phyloP scores from a whole-genome alignment of 1,140 invertebrate species.

The Aleiodes sp. region DNA sequence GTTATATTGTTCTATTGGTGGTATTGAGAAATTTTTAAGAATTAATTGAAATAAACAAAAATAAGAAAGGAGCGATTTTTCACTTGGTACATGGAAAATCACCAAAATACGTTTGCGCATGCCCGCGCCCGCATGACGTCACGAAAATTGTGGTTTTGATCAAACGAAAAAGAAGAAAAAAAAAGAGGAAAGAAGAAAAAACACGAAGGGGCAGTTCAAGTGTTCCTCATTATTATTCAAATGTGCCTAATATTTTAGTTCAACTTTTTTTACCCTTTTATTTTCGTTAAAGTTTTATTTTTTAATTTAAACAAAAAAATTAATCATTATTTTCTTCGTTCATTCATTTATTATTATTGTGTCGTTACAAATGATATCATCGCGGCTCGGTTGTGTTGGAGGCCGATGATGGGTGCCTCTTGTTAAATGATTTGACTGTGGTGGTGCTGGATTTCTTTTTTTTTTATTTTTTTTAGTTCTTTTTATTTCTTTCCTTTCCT shows the following conservation, averaged over 20 bases:
- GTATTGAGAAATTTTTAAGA: neutral
- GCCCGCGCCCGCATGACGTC: slow-evolving; percentile 62
- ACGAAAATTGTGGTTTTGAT: slow-evolving; percentile 65
- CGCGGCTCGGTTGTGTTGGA: slow-evolving; percentile 35
- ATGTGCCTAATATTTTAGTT: neutral
- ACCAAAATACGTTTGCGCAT: slow-evolving; percentile 63
- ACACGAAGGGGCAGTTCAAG: slow-evolving; percentile 29
- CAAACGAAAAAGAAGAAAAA: slow-evolving; percentile 41
- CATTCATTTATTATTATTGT: slow-evolving; percentile 1
- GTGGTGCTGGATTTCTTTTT: slow-evolving; percentile 1
- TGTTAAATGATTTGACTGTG: slow-evolving; percentile 28
- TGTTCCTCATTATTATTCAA: slow-evolving; percentile 35
- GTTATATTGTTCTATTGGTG: neutral
- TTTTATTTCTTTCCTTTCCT: slow-evolving; percentile 11
- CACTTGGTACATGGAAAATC: slow-evolving; percentile 61
- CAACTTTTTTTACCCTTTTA: slow-evolving; percentile 21
- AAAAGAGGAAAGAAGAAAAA: slow-evolving; percentile 2
- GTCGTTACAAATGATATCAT: slow-evolving; percentile 5
- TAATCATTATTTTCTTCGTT: neutral
- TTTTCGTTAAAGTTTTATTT: slow-evolving; percentile 5
- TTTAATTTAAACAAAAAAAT: too few relatives aligned
- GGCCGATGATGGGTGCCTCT: slow-evolving; percentile 40
- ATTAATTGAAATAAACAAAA: slow-evolving; percentile 36
- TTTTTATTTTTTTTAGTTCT: slow-evolving; percentile 20
- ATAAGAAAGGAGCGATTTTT: slow-evolving; percentile 50